Evolutionary conservation across 2,888 invertebrate genomes (phyloP).

Genomic region (Hirtodrosophila duncani): DNA sequence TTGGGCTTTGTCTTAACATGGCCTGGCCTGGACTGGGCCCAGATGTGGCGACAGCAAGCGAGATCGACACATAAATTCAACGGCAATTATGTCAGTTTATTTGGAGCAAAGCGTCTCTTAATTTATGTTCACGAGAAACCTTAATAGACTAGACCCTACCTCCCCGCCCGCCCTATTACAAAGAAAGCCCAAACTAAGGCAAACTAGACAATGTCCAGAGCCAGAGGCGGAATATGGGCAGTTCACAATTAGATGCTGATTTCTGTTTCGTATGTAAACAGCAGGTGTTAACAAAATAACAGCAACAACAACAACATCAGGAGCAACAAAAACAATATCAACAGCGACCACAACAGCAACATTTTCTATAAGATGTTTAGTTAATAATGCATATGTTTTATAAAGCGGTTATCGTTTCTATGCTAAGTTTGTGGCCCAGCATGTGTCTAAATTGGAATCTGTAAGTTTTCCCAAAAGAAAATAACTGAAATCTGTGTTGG

Average conservation of each 20-base stretch:
- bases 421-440: constrained; percentile 39
- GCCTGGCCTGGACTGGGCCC: constrained; percentile 11
- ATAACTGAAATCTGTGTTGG: too few relatives aligned
- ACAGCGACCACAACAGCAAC: constrained; percentile 8
- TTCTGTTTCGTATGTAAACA: constrained; percentile 62
- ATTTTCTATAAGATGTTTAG: constrained; percentile 43
- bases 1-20: constrained; percentile 62
- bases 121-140: constrained; percentile 47
- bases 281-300: constrained; percentile 65
- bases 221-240: constrained; percentile 57
- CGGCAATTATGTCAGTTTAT: constrained; percentile 74
- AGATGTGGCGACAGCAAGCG: too few relatives aligned
- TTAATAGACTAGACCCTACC: too few relatives aligned
- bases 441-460: constrained; percentile 3
- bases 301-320: too few relatives aligned
- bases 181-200: too few relatives aligned
- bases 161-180: background rate
- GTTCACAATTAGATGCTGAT: constrained; percentile 67
- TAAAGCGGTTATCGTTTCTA: constrained; percentile 34
- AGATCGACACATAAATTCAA: constrained; percentile 66
- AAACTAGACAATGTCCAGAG: background rate
- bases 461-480: background rate
- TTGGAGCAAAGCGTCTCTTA: constrained; percentile 67
- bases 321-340: constrained; percentile 1
- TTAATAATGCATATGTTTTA: constrained; percentile 57